Base-by-base conservation (phyloP, 2,797 vertebrate species). In the Parauchenoglanis punctatus region DNA sequence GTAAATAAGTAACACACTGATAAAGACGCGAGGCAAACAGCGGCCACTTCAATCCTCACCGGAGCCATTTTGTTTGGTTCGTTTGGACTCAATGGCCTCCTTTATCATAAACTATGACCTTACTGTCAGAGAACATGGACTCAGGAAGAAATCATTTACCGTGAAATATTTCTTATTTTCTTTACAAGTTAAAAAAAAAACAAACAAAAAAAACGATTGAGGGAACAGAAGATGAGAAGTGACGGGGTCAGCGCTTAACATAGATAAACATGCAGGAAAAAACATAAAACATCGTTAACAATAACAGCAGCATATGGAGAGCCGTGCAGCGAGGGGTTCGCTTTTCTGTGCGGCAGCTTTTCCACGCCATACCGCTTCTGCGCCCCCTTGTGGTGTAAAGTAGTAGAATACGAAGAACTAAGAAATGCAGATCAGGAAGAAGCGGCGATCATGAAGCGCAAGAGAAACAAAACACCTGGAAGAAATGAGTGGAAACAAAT, bases 71-170 rank as follows among this genome's bases (percentile, higher is more conserved):
- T 84, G 89, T 86, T 83, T 81, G 87, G 63, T 87, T 90, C 85
- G 89, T 92, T 93, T 90, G 93, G 93, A 94, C 96, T 97, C 95
- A 95, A 96, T 95, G 95, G 92, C 91, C 91, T 93, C 93, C 88
- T 83, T 68, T 15, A 93, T 95, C 90, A 91, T 94, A 94, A 94
- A 94, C 95, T 94, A 91, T 91, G 91, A 93, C 93, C 89, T 78
- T 87, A 76, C 89, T 88, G 91, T 88, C 85, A n/a, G 75, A 80
- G 58, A 17, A 58, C 8, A 56, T 7, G n/a, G 58, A 58, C 4
- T 12, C 73, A n/a, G 35, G 58, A 82, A 25, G 58, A 81, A n/a
- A 81, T 65, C 35, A 18, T 46, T 8, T 44, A 7, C 46, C n/a
- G n/a, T 52, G 20, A n/a, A 46, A 63, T 46, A 46, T 65, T n/a